Conservation (phyloP, 1,140 invertebrate genomes). For the Drosophila sturtevanti region DNA sequence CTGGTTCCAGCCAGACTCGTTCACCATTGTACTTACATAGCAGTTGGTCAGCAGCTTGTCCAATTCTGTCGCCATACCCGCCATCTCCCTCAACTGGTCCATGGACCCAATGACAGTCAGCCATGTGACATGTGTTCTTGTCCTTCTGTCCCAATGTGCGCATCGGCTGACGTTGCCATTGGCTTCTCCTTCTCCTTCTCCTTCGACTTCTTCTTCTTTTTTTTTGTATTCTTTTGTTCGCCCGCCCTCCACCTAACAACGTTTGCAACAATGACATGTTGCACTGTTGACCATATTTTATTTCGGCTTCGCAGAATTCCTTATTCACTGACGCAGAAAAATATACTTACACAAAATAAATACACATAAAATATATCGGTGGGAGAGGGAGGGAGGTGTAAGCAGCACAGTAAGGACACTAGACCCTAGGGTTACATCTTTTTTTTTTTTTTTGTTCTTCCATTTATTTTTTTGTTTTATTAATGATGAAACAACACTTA, state of each 20-base stretch:
- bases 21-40: not conserved
- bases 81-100: not conserved
- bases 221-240: not conserved
- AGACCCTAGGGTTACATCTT: constrained; percentile 16
- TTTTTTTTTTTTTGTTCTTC: not conserved
- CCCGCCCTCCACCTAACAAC: constrained; percentile 7
- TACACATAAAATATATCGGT: not conserved
- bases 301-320: constrained; percentile 37
- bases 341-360: constrained; percentile 13
- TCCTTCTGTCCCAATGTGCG: constrained; percentile 16
- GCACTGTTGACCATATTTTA: constrained; percentile 69
- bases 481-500: constrained; percentile 48
- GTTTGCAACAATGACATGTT: constrained; percentile 47
- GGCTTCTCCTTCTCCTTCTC: not conserved
- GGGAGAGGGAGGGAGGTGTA: not conserved
- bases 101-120: constrained; percentile 13
- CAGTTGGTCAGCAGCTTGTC: constrained; percentile 16
- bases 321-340: constrained; percentile 17
- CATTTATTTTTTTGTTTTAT: constrained; percentile 23
- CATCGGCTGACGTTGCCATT: constrained; percentile 13
- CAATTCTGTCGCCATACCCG: not conserved
- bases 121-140: constrained; percentile 5
- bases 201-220: too few relatives aligned
- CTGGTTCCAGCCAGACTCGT: not conserved
- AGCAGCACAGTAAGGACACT: not conserved